These are phyloP conservation scores for Amblyopsis hoosieri DNA, from an alignment of 2,797 vertebrate species.

Conservation along the genomic window DNA sequence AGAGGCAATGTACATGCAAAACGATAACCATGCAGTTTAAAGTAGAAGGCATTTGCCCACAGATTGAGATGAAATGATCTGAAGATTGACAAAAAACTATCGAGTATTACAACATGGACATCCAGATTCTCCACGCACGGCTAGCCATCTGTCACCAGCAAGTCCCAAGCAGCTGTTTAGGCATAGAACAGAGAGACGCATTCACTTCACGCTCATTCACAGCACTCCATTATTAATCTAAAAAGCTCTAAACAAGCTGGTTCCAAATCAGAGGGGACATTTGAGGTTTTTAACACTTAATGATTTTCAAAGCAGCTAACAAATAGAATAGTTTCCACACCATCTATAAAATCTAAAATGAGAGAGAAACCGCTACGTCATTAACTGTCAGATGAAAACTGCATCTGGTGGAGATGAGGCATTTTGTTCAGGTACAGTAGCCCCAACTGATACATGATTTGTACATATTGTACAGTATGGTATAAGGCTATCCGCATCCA, in stretches of 20 bases:
- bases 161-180: conserved; percentile 73
- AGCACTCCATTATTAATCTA: conserved; percentile 74
- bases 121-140: conserved; percentile 43
- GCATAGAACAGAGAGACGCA: conserved; percentile 46
- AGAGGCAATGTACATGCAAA: too few species aligned
- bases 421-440: too few species aligned
- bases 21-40: too few species aligned
- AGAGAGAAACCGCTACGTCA: too few species aligned
- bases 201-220: conserved; percentile 44
- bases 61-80: background rate
- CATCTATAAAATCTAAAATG: too few species aligned
- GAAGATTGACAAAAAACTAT: conserved; percentile 3
- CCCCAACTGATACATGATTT: too few species aligned
- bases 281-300: conserved; percentile 32
- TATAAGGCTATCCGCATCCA: too few species aligned
- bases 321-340: too few species aligned
- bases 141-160: conserved; percentile 74
- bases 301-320: too few species aligned
- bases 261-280: conserved; percentile 33
- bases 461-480: too few species aligned
- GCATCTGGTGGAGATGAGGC: too few species aligned
- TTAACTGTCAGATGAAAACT: too few species aligned
- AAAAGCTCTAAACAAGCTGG: conserved; percentile 37
- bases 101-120: background rate
- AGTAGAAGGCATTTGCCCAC: conserved; percentile 2